A percentile compares a stretch with the other conserved stretches of the same genome.
Evolutionary conservation across 2,888 invertebrate species (phyloP).

Genomic region (Caenorhabditis sp.): DNA sequence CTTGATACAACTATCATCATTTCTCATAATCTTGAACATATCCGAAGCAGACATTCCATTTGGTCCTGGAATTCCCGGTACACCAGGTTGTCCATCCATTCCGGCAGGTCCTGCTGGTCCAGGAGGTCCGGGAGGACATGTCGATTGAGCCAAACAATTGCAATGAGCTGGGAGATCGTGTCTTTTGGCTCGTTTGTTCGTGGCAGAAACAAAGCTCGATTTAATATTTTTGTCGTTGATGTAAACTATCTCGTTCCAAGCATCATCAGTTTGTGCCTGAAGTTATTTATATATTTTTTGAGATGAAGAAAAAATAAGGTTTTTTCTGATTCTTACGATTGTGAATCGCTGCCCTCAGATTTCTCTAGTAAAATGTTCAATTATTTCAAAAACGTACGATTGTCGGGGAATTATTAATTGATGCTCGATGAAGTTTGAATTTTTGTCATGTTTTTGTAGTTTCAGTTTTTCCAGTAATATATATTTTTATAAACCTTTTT

Average conservation of each 20-base stretch:
- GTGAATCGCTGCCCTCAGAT: no score
- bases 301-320: no score
- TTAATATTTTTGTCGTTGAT: conserved; percentile 10
- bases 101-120: conserved; percentile 52
- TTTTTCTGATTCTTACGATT: no score
- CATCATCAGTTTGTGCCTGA: conserved; percentile 36
- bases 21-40: conserved; percentile 24
- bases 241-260: conserved; percentile 41
- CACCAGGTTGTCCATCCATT: conserved; percentile 44
- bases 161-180: conserved; percentile 40
- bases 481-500: no score
- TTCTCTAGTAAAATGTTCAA: no score
- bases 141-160: conserved; percentile 35
- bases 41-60: conserved; percentile 41
- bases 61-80: conserved; percentile 37
- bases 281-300: background rate
- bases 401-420: no score
- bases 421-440: no score
- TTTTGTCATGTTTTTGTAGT: no score
- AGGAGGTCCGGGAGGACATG: conserved; percentile 54
- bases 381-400: no score
- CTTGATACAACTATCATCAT: conserved; percentile 44
- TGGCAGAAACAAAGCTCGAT: conserved; percentile 8
- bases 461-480: no score
- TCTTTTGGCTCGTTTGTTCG: conserved; percentile 15